Base-by-base conservation (phyloP, 2,888 invertebrate genomes). In the Pristionchus mayeri region DNA sequence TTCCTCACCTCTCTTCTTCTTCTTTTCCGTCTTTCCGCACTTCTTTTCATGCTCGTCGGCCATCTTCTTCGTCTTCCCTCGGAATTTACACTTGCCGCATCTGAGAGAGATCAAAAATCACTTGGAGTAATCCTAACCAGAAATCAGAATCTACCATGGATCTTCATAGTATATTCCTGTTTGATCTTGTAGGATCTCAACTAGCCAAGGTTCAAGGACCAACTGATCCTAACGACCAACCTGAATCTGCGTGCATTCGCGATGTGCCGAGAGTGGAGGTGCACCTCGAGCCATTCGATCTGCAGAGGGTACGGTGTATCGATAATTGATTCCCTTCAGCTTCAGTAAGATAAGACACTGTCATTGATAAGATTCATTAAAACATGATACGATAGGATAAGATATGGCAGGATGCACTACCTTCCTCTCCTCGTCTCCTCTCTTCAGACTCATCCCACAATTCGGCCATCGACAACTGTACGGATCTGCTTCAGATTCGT, bases 391-490 rank as follows among this genome's bases (percentile, higher is more conserved):
- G n/a, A n/a, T n/a, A n/a, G n/a, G n/a, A n/a, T n/a, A n/a, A n/a
- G n/a, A n/a, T 54, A 54, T 18, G 13, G 40, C 37, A 34, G 7
- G 4, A 3, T 48, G 13, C n/a, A 13, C 24, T 80, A 80, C 80
- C 57, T 80, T 80, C 40, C 80, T 80, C 2, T 57, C n/a, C 24
- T 54, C 54, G 3, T 40, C 40, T 54, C 80, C 80, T 27, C 80
- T 80, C 57, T 57, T 13, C 54, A 80, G 57, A 40, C n/a, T 30
- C 80, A 37, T 80, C 27, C 40, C 57, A 54, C 80, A 80, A 13
- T 54, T 24, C 13, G 24, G 27, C 60, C 81, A 81, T 1, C 81
- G 81, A 27, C 81, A 81, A 21, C n/a, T 21, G 30, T 44, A 54
- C 21, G 79, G 79, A 24, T 79, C 54, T 1, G 3, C 30, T 4